Evolutionary conservation across 2,888 invertebrate species (phyloP), one percentile per base, ranked within the genome.

Genomic region (Leptothorax acervorum): DNA sequence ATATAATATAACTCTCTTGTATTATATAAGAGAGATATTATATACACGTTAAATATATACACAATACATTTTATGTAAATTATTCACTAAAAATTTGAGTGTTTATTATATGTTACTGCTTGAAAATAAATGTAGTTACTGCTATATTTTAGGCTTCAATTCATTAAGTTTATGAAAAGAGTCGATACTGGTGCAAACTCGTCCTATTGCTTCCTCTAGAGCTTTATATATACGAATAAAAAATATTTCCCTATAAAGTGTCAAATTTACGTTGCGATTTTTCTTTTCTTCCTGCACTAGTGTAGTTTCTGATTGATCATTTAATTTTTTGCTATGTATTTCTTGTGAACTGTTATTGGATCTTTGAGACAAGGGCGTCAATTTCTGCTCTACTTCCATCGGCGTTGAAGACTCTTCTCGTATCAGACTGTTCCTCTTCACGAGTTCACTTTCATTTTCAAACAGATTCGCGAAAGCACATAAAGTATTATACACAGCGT

Each of bases 391-490:
- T 1, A 39, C 45, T 55, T 66, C 39, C 15, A 63, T 48, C 31
- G 12, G 5, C 15, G 2, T 63, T 65, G 51, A 12, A 42, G 2
- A 0, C 0, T 3, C 81, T 76, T 1, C 48, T 75, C 9, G 2
- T 9, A 15, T 65, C 18, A 81, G 23, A 65, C 87, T 91, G 28
- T 83, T 81, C 0, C 3, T 23, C 8, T 60, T 85, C 0, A 90
- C 78, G 2, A 65, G 73, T 23, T 91, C 83, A 9, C 89, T 89
- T 57, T 92, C 92, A 0, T 5, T n/a, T 15, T 93, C 92, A 45
- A 94, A 93, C 35, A 60, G 71, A 76, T 93, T 91, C 0, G 84
- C 75, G n/a, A 92, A 92, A 0, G 84, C 62, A 18, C 92, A 91
- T 0, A 93, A 42, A 5, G 91, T 45, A 82, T 88, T 90, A n/a